Percentiles rank a stretch among this genome's conserved stretches.
Conservation (phyloP, 2,888 invertebrate species). For the Rhagonycha lutea region DNA sequence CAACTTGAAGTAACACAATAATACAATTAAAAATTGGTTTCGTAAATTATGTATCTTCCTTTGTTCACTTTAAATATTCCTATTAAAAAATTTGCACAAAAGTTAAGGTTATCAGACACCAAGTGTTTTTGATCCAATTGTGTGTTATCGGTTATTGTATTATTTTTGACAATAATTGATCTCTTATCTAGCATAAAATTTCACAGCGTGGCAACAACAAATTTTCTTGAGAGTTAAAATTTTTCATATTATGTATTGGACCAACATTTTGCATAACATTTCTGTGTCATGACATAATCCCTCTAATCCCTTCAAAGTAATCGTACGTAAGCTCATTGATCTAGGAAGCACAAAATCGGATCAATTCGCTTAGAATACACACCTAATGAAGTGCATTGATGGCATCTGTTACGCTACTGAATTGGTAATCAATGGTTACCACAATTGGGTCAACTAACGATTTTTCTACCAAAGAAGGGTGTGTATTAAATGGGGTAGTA, state of each 20-base stretch:
- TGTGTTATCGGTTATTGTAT: neutral
- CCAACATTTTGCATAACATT: neutral
- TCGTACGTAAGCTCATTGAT: neutral
- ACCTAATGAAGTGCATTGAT: constrained; percentile 30
- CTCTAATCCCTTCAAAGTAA: neutral
- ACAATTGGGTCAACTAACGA: constrained; percentile 11
- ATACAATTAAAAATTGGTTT: neutral
- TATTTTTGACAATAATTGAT: too few species aligned
- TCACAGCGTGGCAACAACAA: neutral
- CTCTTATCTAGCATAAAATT: neutral
- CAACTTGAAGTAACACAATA: neutral
- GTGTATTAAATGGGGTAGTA: constrained; percentile 17
- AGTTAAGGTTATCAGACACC: neutral
- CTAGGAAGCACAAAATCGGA: constrained; percentile 17
- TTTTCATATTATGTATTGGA: neutral
- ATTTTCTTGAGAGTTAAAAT: neutral
- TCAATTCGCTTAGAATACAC: constrained; percentile 23
- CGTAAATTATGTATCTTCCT: neutral
- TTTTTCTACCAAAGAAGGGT: constrained; percentile 12
- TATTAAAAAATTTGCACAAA: neutral
- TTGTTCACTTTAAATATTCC: too few species aligned
- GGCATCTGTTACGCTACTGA: constrained; percentile 27
- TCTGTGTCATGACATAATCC: neutral
- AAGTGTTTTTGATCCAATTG: neutral
- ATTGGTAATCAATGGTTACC: constrained; percentile 5